These are phyloP conservation scores for Griposia aprilina DNA, from an alignment of 2,888 invertebrate species.

Conservation along the genomic window DNA sequence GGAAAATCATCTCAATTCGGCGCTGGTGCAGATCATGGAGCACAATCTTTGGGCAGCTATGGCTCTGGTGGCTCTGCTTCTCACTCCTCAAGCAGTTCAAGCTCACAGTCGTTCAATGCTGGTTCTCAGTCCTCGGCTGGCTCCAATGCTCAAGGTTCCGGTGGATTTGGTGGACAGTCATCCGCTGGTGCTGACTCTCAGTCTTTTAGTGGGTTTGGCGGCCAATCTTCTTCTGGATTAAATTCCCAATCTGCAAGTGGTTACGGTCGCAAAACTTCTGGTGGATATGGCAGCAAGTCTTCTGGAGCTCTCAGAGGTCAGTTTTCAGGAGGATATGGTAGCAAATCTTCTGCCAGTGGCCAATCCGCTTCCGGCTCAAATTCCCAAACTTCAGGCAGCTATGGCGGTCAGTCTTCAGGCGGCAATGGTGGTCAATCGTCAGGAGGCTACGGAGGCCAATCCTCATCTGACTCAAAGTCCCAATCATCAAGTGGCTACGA, in stretches of 20 bases:
- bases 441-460: conserved; percentile 3
- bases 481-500: conserved; percentile 22
- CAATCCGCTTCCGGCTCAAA: conserved; percentile 6
- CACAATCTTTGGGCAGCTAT: conserved; percentile 5
- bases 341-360: conserved; percentile 5
- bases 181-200: conserved; percentile 27
- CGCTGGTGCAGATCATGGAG: conserved; percentile 21
- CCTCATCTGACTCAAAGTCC: background rate
- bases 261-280: conserved; percentile 22
- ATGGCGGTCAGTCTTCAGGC: conserved; percentile 4
- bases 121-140: conserved; percentile 41
- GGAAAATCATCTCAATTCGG: conserved; percentile 35
- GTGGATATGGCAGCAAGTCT: conserved; percentile 13
- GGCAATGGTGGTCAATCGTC: conserved; percentile 11
- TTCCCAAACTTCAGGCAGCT: conserved; percentile 10
- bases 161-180: conserved; percentile 22
- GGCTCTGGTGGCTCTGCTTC: conserved; percentile 41
- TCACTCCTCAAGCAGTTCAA: conserved; percentile 52
- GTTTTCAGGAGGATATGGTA: conserved; percentile 5
- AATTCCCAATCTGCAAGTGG: conserved; percentile 26
- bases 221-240: conserved; percentile 26
- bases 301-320: too few relatives aligned
- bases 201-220: conserved; percentile 23
- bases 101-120: conserved; percentile 47
- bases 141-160: conserved; percentile 32